Evolutionary conservation across 2,113 vertebrate genomes (phyloP).

Genomic region (Peromyscus maniculatus): DNA sequence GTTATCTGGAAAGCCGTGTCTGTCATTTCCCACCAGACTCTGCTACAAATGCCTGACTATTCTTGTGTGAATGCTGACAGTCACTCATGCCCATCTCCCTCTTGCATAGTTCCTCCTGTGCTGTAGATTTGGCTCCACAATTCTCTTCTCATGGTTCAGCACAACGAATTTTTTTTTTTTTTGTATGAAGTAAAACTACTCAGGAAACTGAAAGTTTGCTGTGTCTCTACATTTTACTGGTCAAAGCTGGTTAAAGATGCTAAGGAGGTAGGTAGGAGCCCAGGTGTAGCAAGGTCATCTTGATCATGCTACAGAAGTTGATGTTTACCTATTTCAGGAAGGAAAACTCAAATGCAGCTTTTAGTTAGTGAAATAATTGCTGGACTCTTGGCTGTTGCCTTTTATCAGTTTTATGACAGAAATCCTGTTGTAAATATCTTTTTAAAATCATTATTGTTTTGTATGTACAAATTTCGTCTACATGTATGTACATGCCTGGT

Average conservation of each 20-base stretch:
- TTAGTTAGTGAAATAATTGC: not conserved
- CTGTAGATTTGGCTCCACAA: not conserved
- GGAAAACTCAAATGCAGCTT: not conserved
- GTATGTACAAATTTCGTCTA: not conserved
- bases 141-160: not conserved
- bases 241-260: not conserved
- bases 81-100: not conserved
- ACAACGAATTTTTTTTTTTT: not conserved
- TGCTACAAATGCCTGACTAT: rapidly evolving
- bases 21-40: too few relatives aligned
- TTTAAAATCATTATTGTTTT: not conserved
- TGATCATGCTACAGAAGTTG: not conserved
- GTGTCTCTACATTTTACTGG: not conserved
- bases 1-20: not conserved
- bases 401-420: not conserved
- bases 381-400: not conserved
- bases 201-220: not conserved
- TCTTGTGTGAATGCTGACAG: not conserved
- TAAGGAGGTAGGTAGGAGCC: not conserved
- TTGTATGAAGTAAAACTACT: not conserved
- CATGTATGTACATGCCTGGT: not conserved
- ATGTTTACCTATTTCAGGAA: not conserved
- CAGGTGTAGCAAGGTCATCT: not conserved
- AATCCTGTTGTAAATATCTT: not conserved
- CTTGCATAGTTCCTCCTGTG: not conserved